Conservation (phyloP, 2,888 invertebrate species). For the Acanthosoma haemorrhoidale region DNA sequence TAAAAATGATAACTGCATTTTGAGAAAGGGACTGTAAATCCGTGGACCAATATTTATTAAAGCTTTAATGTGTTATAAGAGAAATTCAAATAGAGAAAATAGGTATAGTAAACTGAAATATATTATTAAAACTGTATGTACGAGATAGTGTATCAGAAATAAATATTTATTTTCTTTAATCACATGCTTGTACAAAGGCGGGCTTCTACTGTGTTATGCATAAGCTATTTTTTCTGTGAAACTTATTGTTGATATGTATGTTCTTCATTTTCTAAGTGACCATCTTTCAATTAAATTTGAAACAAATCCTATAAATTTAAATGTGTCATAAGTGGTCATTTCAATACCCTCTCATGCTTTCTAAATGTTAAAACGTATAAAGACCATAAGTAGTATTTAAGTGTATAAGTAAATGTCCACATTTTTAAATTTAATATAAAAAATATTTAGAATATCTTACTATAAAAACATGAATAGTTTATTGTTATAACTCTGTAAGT, state of each 20-base stretch:
- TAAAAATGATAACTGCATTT: background rate
- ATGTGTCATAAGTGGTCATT: background rate
- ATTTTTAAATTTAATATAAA: background rate
- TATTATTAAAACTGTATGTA: too few relatives aligned
- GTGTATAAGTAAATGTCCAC: background rate
- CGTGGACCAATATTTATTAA: background rate
- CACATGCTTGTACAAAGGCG: too few relatives aligned
- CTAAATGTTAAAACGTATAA: background rate
- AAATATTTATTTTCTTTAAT: too few relatives aligned
- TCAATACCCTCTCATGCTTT: background rate
- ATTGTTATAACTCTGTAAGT: background rate
- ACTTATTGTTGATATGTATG: too few relatives aligned
- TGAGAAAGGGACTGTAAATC: background rate
- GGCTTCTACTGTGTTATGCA: conserved; percentile 9
- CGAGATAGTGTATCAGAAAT: too few relatives aligned
- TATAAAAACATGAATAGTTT: background rate
- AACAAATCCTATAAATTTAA: background rate
- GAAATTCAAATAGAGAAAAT: background rate
- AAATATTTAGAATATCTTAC: background rate
- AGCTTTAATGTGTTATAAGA: background rate
- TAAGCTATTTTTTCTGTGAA: too few relatives aligned
- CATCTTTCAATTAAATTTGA: too few relatives aligned
- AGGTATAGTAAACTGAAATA: too few relatives aligned
- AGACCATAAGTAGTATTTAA: background rate
- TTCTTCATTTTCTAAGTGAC: too few relatives aligned